Base-by-base conservation (phyloP, 1,140 invertebrate species). In the Steinernema khuongi region DNA sequence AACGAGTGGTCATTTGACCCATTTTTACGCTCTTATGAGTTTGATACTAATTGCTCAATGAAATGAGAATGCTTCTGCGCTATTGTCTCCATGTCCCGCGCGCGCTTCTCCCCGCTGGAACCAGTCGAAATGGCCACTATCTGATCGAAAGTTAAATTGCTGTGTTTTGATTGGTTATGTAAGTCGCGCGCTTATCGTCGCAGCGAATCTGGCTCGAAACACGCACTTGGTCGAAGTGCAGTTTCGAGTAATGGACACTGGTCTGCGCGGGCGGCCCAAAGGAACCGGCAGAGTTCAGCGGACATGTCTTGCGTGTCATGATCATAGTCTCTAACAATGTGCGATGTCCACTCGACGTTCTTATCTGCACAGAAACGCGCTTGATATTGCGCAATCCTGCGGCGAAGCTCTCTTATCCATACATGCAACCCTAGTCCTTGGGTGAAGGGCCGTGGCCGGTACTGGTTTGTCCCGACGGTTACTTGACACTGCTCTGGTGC, bases 151-250 rank as follows among this genome's bases (percentile, higher is more conserved):
- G 50, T 60, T 60, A 60, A 60, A 60, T 60, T 60, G 50, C 50
- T n/a, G 26, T 60, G 50, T 60, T 60, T 60, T 60, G 50, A 60
- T 60, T 60, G 50, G 50, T 60, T 60, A 60, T 60, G 50, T 60
- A 60, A 60, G 50, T 60, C 11, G 50, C 14, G 26, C 11, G 50
- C 50, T 60, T 60, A 60, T 60, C 50, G 50, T 26, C 22, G 7
- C 50, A 14, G 50, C 50, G 50, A 60, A 60, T 60, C 50, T 60
- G 50, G 26, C 50, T 60, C 50, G 50, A 60, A 60, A 60, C 50
- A 60, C 50, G 26, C n/a, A n/a, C n/a, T n/a, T n/a, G n/a, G n/a
- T n/a, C n/a, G n/a, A n/a, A n/a, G n/a, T n/a, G 36, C 36, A 41
- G 36, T 41, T 41, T 41, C n/a, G n/a, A 41, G 36, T 41, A 41